Evolutionary conservation across 2,888 invertebrate species (phyloP), one percentile per base, ranked within the genome.

Genomic region (Exocentrus adspersus): DNA sequence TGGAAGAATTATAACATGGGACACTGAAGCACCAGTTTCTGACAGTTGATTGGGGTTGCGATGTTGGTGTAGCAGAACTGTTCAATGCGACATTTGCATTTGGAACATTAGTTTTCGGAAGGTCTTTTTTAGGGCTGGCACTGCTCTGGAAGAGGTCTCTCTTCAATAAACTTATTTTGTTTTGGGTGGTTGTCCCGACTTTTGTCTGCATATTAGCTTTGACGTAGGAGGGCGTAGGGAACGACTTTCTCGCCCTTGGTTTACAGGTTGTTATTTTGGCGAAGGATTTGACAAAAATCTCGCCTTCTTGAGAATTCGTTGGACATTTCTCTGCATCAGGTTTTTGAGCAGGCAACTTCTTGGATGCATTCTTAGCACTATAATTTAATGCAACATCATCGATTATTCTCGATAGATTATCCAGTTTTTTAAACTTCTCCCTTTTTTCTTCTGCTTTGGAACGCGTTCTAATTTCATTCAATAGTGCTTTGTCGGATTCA

Each of bases 201-300:
- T 41, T 37, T 1, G 37, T 2, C 37, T 37, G 37, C 3, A 37
- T 12, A 19, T 43, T 43, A 12, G 56, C 30, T 56, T 71, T 68
- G 41, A 46, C 30, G 57, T 73, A 75, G 32, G 62, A 60, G 6
- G 77, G 75, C 16, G 69, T 70, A 1, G 80, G 80, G 57, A 81
- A 81, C 0, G 79, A 77, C 70, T 81, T 81, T 32, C 81, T 62
- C 1, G 81, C 80, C 61, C 76, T 75, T 52, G 78, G 80, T 67
- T 80, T 79, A 3, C 73, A 53, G 9, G 56, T 24, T 52, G 63
- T 72, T 21, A 80, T 67, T 69, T 77, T 78, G 4, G 79, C 75
- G 60, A 80, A 74, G 1, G 80, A 78, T 71, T 80, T 80, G 3
- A 80, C 77, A 57, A 65, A 77, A 60, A 80, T 79, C 60, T 79